A percentile compares a stretch with the other conserved stretches of the same genome.
These are phyloP conservation scores for Nyctalus aviator DNA, from an alignment of 2,797 vertebrate species.

Conservation along the genomic window DNA sequence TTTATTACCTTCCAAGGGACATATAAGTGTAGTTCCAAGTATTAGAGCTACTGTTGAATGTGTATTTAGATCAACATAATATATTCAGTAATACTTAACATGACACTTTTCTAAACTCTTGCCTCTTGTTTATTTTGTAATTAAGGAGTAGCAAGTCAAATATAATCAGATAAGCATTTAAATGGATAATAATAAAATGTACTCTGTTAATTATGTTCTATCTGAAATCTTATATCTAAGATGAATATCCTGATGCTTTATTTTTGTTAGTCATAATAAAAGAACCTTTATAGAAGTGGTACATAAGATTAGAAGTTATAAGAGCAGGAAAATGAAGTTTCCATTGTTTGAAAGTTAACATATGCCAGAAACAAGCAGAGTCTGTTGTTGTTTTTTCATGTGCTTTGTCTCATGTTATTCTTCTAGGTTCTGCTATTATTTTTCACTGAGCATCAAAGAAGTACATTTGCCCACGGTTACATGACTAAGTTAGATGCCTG, in stretches of 20 bases:
- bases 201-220: neutral
- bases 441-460: neutral
- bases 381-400: neutral
- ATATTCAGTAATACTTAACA: conserved; percentile 19
- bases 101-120: conserved; percentile 47
- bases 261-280: neutral
- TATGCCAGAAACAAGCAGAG: neutral
- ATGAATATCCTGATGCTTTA: neutral
- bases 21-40: neutral
- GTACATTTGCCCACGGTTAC: neutral
- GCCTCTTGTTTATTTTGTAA: conserved; percentile 54
- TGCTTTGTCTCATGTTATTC: neutral
- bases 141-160: neutral
- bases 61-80: conserved; percentile 35
- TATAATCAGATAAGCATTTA: conserved; percentile 10
- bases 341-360: neutral
- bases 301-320: neutral
- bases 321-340: neutral
- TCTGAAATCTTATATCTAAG: neutral
- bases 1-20: conserved; percentile 46
- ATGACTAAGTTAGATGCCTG: neutral
- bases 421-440: neutral
- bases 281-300: neutral
- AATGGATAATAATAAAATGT: neutral
- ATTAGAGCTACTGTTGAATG: conserved; percentile 32